Conservation (phyloP, 2,797 vertebrate genomes). For the Muscicapa comitata region DNA sequence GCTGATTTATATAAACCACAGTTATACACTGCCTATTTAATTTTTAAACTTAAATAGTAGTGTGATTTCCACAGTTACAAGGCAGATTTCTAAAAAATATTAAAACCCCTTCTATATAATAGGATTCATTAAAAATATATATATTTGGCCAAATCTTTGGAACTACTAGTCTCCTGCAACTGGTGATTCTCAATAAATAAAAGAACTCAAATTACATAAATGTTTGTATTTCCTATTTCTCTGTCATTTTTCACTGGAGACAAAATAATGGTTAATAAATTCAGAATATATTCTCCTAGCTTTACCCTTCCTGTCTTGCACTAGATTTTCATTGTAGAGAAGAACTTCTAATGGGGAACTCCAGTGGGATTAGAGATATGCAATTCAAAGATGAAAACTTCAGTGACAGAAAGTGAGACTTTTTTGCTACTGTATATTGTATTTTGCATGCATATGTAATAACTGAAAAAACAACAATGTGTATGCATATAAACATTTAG, state of each 20-base stretch:
- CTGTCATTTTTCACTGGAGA: not conserved
- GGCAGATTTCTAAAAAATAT: not conserved
- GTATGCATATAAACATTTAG: not conserved
- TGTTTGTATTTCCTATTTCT: not conserved
- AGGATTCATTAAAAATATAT: not conserved
- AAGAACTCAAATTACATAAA: not conserved
- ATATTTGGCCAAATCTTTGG: not conserved
- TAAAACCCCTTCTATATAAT: rapidly evolving
- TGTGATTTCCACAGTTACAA: not conserved
- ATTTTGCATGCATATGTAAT: not conserved
- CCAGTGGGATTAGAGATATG: not conserved
- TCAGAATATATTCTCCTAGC: not conserved
- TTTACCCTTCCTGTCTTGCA: not conserved
- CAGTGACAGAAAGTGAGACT: not conserved
- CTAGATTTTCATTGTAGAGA: not conserved
- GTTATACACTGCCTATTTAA: not conserved
- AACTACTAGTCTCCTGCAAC: not conserved
- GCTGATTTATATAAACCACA: not conserved
- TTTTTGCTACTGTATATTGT: not conserved
- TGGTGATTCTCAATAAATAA: not conserved
- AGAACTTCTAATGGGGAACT: not conserved
- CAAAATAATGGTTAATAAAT: not conserved
- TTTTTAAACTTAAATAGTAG: not conserved
- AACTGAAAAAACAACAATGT: not conserved
- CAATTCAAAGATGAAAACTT: not conserved